Conservation (phyloP, 2,888 invertebrate genomes). For the Tetragonula carbonaria region DNA sequence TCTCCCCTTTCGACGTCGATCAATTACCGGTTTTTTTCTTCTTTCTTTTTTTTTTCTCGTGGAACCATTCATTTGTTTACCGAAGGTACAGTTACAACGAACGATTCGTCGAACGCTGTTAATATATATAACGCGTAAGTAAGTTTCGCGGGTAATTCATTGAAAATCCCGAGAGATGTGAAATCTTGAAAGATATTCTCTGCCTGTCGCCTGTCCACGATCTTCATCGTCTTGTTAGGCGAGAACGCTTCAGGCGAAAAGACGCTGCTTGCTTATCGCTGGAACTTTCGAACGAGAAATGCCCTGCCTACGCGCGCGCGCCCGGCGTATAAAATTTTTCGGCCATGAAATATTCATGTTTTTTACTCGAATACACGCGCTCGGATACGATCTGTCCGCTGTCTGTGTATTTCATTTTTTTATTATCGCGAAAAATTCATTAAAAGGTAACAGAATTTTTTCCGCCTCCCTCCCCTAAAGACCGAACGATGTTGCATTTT, state of each 20-base stretch:
- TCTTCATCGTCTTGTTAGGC: neutral
- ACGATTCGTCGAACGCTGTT: conserved; percentile 29
- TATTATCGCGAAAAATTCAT: neutral
- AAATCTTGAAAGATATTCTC: neutral
- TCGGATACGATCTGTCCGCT: neutral
- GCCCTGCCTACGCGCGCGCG: neutral
- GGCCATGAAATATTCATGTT: neutral
- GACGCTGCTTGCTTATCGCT: neutral
- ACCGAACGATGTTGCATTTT: neutral
- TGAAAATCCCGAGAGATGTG: neutral
- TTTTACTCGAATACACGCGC: neutral
- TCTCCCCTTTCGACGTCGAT: conserved; percentile 17
- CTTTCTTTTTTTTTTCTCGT: conserved; percentile 29
- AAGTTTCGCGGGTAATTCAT: neutral
- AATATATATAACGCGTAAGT: conserved; percentile 21
- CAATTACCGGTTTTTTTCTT: conserved; percentile 31
- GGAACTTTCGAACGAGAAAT: neutral
- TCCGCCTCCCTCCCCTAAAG: conserved; percentile 6
- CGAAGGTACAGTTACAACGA: neutral
- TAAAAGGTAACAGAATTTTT: conserved; percentile 2
- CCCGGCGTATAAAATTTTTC: neutral
- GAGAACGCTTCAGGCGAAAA: conserved; percentile 14
- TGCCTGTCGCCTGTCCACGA: neutral
- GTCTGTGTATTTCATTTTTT: neutral
- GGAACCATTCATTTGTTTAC: conserved; percentile 50